phyloP scores from a whole-genome alignment of 2,888 invertebrate genomes.

The Dromius quadrimaculatus region DNA sequence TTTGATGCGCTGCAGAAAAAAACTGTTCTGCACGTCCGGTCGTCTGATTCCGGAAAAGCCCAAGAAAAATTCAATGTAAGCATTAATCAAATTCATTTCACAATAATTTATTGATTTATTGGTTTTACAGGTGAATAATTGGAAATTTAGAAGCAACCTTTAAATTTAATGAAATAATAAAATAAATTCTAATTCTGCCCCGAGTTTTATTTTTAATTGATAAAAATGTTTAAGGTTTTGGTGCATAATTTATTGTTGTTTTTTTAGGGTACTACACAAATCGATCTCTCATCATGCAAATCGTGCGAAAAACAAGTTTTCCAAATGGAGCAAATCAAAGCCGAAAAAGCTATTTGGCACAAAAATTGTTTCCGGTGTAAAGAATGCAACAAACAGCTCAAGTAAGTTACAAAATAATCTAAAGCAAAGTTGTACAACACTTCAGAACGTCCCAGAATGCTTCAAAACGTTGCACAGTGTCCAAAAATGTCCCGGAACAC shows the following conservation, averaged over 20 bases:
- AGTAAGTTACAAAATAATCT: constrained; percentile 71
- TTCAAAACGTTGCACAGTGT: no score
- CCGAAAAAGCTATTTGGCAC: constrained; percentile 91
- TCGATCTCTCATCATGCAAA: constrained; percentile 79
- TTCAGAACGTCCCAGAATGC: no score
- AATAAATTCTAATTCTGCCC: no score
- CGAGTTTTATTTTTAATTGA: no score
- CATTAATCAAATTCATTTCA: constrained; percentile 52
- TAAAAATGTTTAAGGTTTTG: no score
- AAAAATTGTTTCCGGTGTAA: constrained; percentile 94
- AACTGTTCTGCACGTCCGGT: constrained; percentile 75
- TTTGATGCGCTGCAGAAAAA: constrained; percentile 80
- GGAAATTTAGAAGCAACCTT: no score
- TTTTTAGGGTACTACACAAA: constrained; percentile 65
- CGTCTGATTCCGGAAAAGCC: constrained; percentile 75
- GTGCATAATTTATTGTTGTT: no score
- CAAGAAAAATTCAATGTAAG: constrained; percentile 78
- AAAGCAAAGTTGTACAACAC: background rate
- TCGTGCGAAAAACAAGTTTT: constrained; percentile 91
- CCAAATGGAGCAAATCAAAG: constrained; percentile 96
- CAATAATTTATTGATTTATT: background rate
- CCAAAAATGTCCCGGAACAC: no score
- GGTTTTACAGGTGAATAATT: no score
- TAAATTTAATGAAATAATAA: no score
- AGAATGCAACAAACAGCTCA: constrained; percentile 92